Evolutionary conservation across 2,888 invertebrate genomes (phyloP), one percentile per base, ranked within the genome.

Genomic region (Timema cristinae): DNA sequence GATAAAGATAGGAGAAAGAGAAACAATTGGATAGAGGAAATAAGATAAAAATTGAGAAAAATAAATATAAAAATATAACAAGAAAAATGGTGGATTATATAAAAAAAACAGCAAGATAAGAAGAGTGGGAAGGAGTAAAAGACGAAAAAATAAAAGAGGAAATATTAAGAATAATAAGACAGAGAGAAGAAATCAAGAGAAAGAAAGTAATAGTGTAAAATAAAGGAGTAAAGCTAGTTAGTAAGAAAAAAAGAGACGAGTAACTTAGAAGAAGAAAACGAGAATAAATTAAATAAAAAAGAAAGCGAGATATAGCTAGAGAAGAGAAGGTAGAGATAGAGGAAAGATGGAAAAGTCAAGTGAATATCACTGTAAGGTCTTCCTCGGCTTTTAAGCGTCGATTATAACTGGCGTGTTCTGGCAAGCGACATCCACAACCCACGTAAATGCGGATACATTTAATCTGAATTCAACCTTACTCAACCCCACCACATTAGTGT

Each of bases 301-400:
- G 73, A 75, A 73, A 71, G 10, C 71, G 54, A 68, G 66, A 52
- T 52, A 68, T 66, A 66, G 71, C 50, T 52, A 67, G 74, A 68
- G 69, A 67, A 66, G 67, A 66, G 68, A 69, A 67, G 73, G 72
- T 69, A 72, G 68, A 66, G 71, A 73, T 69, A 59, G 70, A 72
- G 49, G 67, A 69, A 73, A 68, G 54, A 32, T 6, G 2, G 5
- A 15, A 48, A 49, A 10, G 32, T 32, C 32, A 32, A 32, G 32
- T 32, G 32, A 32, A 32, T 32, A 32, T 32, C 32, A 32, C 32
- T 2, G 32, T 32, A 2, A 32, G 32, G 32, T 32, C 32, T 32
- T 32, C 4, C 32, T 32, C 4, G 4, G 32, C 32, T 32, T 32
- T 32, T 32, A 32, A 32, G 32, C 32, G 32, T 32, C 32, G 32